A percentile compares a stretch with the other conserved stretches of the same genome.
Conservation (phyloP, 2,113 vertebrate genomes). For the Trematocara zebra region DNA sequence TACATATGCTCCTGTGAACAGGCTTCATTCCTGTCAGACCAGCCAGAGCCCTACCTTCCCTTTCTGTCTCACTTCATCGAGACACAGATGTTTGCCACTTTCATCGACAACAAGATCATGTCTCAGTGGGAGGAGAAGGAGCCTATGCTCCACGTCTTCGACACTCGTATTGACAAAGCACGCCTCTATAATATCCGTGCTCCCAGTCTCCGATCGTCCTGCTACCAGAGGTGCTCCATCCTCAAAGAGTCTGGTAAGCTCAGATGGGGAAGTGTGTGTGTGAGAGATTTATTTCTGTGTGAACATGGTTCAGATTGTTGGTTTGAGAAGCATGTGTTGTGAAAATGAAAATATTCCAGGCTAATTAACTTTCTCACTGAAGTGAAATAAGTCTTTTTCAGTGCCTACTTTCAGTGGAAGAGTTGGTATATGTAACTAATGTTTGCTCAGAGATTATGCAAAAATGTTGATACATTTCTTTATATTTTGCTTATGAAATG, state of each 20-base stretch:
- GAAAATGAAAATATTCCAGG: background rate
- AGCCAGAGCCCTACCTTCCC: slow-evolving; percentile 96
- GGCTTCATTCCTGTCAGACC: slow-evolving; percentile 97
- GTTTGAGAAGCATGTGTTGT: background rate
- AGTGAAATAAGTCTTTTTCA: background rate
- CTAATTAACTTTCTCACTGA: background rate
- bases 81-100: slow-evolving; percentile 98
- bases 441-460: background rate
- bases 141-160: slow-evolving; percentile 88
- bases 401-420: background rate
- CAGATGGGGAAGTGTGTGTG: background rate
- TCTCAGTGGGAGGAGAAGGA: slow-evolving; percentile 98
- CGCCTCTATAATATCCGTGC: slow-evolving; percentile 86
- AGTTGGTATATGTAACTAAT: background rate
- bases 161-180: slow-evolving; percentile 92
- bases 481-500: background rate
- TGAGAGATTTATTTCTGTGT: background rate
- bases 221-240: slow-evolving; percentile 83
- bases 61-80: slow-evolving; percentile 97
- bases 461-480: background rate
- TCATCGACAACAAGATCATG: slow-evolving; percentile 97
- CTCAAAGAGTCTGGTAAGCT: slow-evolving; percentile 84
- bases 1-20: slow-evolving; percentile 29
- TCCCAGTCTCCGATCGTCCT: slow-evolving; percentile 81
- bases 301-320: background rate